These are phyloP conservation scores for Drosophila neoperkinsi DNA, from an alignment of 2,888 invertebrate species.

Conservation along the genomic window DNA sequence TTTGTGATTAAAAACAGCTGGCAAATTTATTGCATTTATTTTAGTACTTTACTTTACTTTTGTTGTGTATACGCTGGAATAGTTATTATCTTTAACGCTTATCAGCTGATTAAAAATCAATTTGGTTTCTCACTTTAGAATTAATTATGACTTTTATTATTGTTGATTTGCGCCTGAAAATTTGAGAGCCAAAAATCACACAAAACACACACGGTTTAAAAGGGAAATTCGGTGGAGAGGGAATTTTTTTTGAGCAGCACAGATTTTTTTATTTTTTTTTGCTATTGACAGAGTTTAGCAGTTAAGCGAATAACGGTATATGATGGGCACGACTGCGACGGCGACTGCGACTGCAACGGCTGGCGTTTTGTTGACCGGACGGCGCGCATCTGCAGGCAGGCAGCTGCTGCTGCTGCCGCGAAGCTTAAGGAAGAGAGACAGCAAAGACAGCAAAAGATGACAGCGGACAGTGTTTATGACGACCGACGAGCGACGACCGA, in stretches of 20 bases:
- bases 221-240: slow-evolving; percentile 25
- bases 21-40: slow-evolving; percentile 2
- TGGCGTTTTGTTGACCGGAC: slow-evolving; percentile 48
- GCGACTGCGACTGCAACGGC: slow-evolving; percentile 38
- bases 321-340: slow-evolving; percentile 18
- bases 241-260: slow-evolving; percentile 20
- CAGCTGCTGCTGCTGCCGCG: slow-evolving; percentile 37
- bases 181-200: neutral
- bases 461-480: slow-evolving; percentile 21
- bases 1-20: slow-evolving; percentile 39
- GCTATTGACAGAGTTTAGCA: slow-evolving; percentile 29
- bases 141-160: neutral
- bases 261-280: slow-evolving; percentile 2
- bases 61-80: slow-evolving; percentile 9
- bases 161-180: slow-evolving; percentile 12
- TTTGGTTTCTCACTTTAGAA: slow-evolving; percentile 23
- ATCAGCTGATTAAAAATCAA: slow-evolving; percentile 54
- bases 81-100: slow-evolving; percentile 54
- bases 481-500: slow-evolving; percentile 18
- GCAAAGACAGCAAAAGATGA: slow-evolving; percentile 28
- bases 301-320: slow-evolving; percentile 33
- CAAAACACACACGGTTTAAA: slow-evolving; percentile 6
- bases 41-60: neutral
- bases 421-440: slow-evolving; percentile 41
- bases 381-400: slow-evolving; percentile 66